These are phyloP conservation scores for Andrena camellia DNA, from an alignment of 2,888 invertebrate genomes.

Conservation along the genomic window DNA sequence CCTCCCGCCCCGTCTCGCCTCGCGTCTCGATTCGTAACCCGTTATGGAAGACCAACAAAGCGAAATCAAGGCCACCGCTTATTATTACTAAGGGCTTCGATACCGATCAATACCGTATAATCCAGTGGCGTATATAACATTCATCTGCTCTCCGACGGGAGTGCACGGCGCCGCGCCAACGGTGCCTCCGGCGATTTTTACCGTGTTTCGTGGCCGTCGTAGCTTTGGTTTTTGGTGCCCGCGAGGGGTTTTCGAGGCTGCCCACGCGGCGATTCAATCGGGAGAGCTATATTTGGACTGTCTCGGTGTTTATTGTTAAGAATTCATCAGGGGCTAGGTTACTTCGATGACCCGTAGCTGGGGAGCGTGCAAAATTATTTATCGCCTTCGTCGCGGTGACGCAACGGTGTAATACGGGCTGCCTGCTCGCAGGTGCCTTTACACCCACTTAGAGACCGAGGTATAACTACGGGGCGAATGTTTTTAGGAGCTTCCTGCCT, in stretches of 20 bases:
- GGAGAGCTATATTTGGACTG: too few relatives aligned
- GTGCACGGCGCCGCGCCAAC: background rate
- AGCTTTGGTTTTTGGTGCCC: too few relatives aligned
- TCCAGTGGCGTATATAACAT: slow-evolving; percentile 57
- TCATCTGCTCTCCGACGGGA: slow-evolving; percentile 38
- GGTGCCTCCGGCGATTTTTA: background rate
- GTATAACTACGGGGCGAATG: background rate
- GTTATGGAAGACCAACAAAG: slow-evolving; percentile 61
- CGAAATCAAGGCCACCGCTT: slow-evolving; percentile 65
- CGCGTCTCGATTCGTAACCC: slow-evolving; percentile 31
- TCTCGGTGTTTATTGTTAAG: background rate
- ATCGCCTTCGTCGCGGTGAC: slow-evolving; percentile 25
- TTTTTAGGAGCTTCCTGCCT: background rate
- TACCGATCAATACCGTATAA: slow-evolving; percentile 66
- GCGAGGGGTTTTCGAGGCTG: too few relatives aligned
- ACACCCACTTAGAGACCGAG: slow-evolving; percentile 5
- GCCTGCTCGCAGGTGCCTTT: slow-evolving; percentile 15
- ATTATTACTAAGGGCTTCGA: slow-evolving; percentile 67
- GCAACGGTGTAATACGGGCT: background rate
- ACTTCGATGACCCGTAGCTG: background rate
- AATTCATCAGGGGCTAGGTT: slow-evolving; percentile 1
- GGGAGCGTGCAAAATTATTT: slow-evolving; percentile 32
- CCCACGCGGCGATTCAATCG: too few relatives aligned
- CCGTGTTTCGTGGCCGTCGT: too few relatives aligned
- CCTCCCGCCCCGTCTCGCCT: background rate